A percentile compares a stretch with the other conserved stretches of the same genome.
These are phyloP conservation scores for Hapalemur alaotrensis DNA, from an alignment of 2,797 vertebrate species.

Conservation along the genomic window DNA sequence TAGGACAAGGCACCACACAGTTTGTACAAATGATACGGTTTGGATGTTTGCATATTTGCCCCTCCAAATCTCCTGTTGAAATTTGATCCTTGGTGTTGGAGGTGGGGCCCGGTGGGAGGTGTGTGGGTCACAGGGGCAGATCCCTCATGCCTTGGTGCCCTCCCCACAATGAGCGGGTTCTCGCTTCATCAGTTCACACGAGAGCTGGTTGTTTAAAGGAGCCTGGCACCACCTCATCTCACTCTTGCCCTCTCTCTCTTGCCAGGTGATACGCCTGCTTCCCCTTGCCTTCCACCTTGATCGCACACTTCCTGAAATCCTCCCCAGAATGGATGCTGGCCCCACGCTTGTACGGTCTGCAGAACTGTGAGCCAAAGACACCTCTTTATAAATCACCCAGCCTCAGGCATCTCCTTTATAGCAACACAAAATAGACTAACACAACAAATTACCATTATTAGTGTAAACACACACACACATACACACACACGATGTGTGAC, in stretches of 20 bases:
- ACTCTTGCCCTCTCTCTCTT: neutral
- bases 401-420: neutral
- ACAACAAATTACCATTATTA: rapidly evolving
- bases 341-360: neutral
- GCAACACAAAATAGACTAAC: neutral
- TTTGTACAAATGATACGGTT: neutral
- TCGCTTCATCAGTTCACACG: neutral
- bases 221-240: neutral
- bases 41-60: neutral
- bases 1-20: neutral
- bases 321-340: neutral
- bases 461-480: neutral
- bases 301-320: neutral
- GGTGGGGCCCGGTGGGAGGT: neutral
- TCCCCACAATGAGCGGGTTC: neutral
- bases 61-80: neutral
- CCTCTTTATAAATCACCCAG: neutral
- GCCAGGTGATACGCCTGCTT: neutral
- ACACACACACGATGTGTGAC: no score
- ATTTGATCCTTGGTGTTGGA: neutral
- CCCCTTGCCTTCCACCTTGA: neutral
- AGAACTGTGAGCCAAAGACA: neutral
- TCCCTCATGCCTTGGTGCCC: neutral
- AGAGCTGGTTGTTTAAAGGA: neutral
- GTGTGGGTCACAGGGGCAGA: neutral